Base-by-base conservation (phyloP, 2,888 invertebrate species). In the Hydrotaea diabolus region DNA sequence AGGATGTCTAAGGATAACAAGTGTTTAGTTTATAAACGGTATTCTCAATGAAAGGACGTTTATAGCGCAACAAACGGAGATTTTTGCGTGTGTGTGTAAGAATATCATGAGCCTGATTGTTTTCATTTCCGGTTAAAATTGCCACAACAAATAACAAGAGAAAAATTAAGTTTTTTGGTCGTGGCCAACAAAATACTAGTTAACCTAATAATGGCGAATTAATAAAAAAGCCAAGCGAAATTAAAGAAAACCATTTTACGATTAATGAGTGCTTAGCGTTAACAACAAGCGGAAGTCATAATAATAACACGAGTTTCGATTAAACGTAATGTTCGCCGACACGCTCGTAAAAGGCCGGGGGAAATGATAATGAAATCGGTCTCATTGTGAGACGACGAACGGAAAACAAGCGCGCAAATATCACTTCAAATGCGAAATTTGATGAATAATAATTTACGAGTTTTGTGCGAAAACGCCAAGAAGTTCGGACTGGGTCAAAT, bases 1-100 rank as follows among this genome's bases (percentile, higher is more conserved):
- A 43, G 66, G 66, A 57, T 26, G 8, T 17, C 62, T 8, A 66
- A 82, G 85, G 85, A 85, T 82, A 85, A 79, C 79, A 82, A 85
- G 76, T 85, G 82, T 85, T 85, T 85, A 85, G 85, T 85, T 85
- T 53, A 73, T 49, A 82, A 79, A 79, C 85, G 82, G 85, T 79
- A 62, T 77, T 57, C 82, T 66, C 69, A 77, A 82, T 59, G 76
- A 21, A 59, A 82, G 79, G 85, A 85, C 85, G 82, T 82, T 77
- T 53, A 31, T 83, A n/a, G 9, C 15, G n/a, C 46, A 39, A 55
- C 31, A 26, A 19, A 55, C 31, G 59, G 43, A 17, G 23, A 57
- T 43, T 66, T n/a, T 64, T 39, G 31, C 7, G 31, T 31, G 53
- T 31, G 31, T 53, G 17, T 53, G 8, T 53, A 17, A 5, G 53